Evolutionary conservation across 2,113 vertebrate species (phyloP).

Genomic region (Columba livia): DNA sequence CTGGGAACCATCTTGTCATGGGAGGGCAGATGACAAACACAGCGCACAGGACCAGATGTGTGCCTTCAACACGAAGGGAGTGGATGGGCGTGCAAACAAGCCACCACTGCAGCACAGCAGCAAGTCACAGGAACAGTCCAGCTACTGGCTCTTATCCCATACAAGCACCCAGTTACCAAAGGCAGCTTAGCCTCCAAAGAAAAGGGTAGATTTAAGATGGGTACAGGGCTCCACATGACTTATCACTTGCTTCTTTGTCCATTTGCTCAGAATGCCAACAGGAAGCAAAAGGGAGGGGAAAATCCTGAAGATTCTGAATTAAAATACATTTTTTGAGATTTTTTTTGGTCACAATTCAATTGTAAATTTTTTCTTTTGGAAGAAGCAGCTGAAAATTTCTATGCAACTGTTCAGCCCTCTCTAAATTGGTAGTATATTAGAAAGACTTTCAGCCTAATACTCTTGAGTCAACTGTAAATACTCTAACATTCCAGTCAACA

Average conservation of each 20-base stretch:
- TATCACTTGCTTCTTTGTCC: neutral
- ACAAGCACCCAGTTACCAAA: neutral
- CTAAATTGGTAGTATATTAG: conserved; percentile 65
- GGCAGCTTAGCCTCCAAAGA: neutral
- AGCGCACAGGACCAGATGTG: neutral
- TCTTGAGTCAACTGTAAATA: conserved; percentile 71
- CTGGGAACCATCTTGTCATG: neutral
- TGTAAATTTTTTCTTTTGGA: neutral
- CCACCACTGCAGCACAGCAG: neutral
- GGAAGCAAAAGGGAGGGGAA: neutral
- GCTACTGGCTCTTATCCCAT: neutral
- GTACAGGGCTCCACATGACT: neutral
- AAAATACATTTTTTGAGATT: neutral
- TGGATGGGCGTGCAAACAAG: neutral
- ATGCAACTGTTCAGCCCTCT: conserved; percentile 68
- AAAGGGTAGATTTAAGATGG: neutral
- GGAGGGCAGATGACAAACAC: neutral
- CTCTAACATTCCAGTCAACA: conserved; percentile 76
- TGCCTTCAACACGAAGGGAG: neutral
- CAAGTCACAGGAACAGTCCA: neutral
- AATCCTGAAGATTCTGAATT: neutral
- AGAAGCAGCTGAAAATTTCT: conserved; percentile 40
- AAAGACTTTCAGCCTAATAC: conserved; percentile 70
- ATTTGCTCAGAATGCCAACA: neutral
- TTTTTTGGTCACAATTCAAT: neutral